Evolutionary conservation across 2,888 invertebrate genomes (phyloP).

Genomic region (Rhabditophanes sp.): DNA sequence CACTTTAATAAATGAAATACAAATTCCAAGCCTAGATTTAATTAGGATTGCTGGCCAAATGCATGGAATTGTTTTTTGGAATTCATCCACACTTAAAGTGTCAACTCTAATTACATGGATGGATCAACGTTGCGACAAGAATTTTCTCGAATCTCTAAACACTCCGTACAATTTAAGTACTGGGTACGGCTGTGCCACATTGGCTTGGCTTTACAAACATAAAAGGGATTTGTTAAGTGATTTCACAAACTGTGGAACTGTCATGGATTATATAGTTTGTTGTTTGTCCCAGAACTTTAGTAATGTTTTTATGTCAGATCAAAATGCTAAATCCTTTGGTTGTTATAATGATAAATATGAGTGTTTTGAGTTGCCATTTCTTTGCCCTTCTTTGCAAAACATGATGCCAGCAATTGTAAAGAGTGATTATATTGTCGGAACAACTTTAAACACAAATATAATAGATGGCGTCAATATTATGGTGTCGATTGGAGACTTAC

Average conservation of each 20-base stretch:
- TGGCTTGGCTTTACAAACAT: conserved; percentile 11
- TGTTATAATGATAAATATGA: conserved; percentile 7
- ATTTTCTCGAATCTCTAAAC: conserved; percentile 7
- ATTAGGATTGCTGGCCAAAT: conserved; percentile 14
- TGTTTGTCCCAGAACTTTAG: too few relatives aligned
- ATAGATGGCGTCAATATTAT: conserved; percentile 2
- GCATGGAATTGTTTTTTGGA: conserved; percentile 15
- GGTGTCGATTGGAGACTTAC: conserved; percentile 14
- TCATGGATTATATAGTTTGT: too few relatives aligned
- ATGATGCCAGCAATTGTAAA: too few relatives aligned
- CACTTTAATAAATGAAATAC: too few relatives aligned
- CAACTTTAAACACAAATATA: conserved; percentile 1
- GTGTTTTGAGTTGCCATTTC: conserved; percentile 1
- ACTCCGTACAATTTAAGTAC: too few relatives aligned
- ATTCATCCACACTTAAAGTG: too few relatives aligned
- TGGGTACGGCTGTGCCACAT: conserved; percentile 17
- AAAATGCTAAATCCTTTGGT: conserved; percentile 13
- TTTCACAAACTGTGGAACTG: conserved; percentile 8
- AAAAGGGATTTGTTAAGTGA: too few relatives aligned
- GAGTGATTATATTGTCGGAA: too few relatives aligned
- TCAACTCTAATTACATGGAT: conserved; percentile 18
- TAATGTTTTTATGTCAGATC: conserved; percentile 10
- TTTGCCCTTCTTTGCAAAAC: too few relatives aligned
- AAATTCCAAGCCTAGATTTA: too few relatives aligned
- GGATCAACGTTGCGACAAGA: conserved; percentile 11